phyloP scores from a whole-genome alignment of 2,888 invertebrate genomes.

The Eristalinus sepulchralis region DNA sequence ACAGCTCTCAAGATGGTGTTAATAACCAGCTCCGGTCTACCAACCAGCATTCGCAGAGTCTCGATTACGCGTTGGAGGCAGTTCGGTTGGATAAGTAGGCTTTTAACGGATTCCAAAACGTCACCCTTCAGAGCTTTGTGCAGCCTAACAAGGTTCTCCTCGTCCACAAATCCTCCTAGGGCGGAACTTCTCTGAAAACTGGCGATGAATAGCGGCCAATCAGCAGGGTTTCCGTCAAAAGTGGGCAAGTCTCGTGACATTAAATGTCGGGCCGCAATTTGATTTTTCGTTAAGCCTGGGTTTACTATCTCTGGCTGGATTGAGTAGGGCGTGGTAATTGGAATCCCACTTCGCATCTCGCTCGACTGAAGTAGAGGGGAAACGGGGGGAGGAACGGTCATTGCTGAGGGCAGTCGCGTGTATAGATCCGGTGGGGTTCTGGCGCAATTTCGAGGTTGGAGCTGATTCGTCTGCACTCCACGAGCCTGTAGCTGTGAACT shows the following conservation, averaged over 20 bases:
- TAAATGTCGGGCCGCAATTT: background rate
- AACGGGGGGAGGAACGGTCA: background rate
- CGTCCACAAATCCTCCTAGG: conserved; percentile 3
- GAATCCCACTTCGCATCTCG: background rate
- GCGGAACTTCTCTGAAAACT: background rate
- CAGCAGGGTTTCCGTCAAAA: conserved; percentile 8
- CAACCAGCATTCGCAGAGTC: background rate
- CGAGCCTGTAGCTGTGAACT: no score
- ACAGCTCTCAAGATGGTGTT: no score
- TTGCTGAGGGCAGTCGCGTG: background rate
- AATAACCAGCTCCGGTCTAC: conserved; percentile 14
- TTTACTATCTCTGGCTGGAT: background rate
- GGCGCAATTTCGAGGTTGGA: no score
- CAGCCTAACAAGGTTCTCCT: background rate
- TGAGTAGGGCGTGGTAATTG: no score
- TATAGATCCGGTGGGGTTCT: no score
- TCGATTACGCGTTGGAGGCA: background rate
- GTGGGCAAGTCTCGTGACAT: background rate
- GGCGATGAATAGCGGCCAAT: conserved; percentile 19
- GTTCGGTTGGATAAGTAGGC: background rate
- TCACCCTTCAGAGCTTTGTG: conserved; percentile 6
- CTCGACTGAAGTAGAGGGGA: background rate
- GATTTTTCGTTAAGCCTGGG: background rate
- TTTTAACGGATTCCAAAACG: background rate
- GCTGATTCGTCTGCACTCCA: no score